Evolutionary conservation across 2,888 invertebrate genomes (phyloP), one percentile per base, ranked within the genome.

Genomic region (Erebia ligea): DNA sequence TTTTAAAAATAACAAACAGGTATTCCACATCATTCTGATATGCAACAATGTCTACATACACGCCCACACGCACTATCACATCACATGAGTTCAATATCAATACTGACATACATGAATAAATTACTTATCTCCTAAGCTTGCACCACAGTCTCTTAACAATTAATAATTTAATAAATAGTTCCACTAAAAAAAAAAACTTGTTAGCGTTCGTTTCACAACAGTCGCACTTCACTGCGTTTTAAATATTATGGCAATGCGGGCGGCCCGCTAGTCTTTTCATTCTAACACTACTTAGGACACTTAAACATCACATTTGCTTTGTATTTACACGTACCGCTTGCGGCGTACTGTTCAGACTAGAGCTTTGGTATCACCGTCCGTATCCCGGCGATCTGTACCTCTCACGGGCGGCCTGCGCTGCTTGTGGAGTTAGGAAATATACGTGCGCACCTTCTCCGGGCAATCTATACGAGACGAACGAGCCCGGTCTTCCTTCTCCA

Each of bases 401-500:
- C 70, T 90, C 87, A 58, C 89, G 80, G 71, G 84, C 78, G 21
- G 76, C 82, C 70, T 86, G 86, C 52, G 86, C 85, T 63, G 82
- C 94, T 80, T 96, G 96, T 2, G 97, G 96, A 70, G 96, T 96
- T 72, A 96, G 88, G 91, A 97, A 97, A 84, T 96, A 97, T 80
- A 96, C 96, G 86, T 96, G 97, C 0, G 96, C 96, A 11, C 96
- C 96, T 78, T 96, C 96, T 0, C 96, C 96, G 0, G 97, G 96
- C 71, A 96, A 88, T 78, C 95, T 91, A 85, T 96, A 97, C 11
- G 96, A 96, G 76, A 96, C 95, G 79, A 95, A 95, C 21, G 96
- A 95, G n/a, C 81, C 80, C 72, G 78, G 70, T 68, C 75, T 0
- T 81, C 85, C 75, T 82, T 84, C 73, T 88, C 86, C 76, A 82